Conservation (phyloP, 2,797 vertebrate genomes). For the Gobionotothen gibberifrons region DNA sequence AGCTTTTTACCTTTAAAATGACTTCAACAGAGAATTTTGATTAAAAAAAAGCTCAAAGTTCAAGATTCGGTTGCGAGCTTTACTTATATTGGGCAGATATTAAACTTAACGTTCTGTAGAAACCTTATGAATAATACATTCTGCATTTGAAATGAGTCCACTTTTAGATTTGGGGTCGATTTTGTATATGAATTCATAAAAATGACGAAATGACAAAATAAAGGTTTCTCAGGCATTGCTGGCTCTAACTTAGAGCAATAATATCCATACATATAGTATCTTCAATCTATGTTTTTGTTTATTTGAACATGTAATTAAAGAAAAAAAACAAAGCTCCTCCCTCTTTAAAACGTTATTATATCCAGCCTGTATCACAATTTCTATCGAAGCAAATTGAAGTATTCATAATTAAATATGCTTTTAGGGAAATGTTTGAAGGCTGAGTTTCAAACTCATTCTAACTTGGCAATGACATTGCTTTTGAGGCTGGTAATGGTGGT, state of each 20-base stretch:
- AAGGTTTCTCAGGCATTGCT: background rate
- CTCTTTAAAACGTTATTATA: background rate
- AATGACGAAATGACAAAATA: background rate
- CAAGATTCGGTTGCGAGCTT: background rate
- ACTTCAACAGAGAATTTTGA: background rate
- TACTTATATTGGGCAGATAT: background rate
- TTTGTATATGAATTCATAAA: constrained; percentile 1
- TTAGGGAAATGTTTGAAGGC: background rate
- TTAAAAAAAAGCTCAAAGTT: background rate
- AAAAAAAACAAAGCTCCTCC: background rate
- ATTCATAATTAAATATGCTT: background rate
- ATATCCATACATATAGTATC: background rate
- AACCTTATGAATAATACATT: background rate
- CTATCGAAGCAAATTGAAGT: background rate
- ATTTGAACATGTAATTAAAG: background rate
- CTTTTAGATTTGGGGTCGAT: background rate
- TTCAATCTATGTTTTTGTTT: background rate
- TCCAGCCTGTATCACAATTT: background rate
- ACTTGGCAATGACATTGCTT: constrained; percentile 53
- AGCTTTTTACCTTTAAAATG: too few species aligned
- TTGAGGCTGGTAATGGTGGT: constrained; percentile 45
- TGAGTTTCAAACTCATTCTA: constrained; percentile 14
- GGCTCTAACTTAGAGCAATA: background rate
- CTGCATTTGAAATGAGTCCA: background rate
- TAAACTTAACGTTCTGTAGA: constrained; percentile 4